Evolutionary conservation across 1,140 invertebrate species (phyloP), one percentile per base, ranked within the genome.

Genomic region (Drosophila truncata): DNA sequence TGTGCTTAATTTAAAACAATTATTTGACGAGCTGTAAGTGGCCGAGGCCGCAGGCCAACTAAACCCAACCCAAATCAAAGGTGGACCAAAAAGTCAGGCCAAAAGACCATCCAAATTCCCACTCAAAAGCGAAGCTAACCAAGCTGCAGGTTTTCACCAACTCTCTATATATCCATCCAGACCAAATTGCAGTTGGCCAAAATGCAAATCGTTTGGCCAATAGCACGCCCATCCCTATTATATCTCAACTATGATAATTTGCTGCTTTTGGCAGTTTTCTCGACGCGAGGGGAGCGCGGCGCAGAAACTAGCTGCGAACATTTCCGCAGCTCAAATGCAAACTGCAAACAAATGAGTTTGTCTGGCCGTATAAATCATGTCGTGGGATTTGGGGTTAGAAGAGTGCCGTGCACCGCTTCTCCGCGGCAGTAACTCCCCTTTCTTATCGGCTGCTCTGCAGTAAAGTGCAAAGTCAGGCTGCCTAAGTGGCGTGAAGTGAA

Each of bases 1-100:
- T 90, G 85, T 72, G 85, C 80, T 88, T 84, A 84, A 88, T 88
- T 88, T 88, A 88, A 88, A 88, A 88, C 84, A 88, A 88, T 88
- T 88, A 88, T 90, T 88, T 88, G 78, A 58, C 65, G 54, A 75
- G 75, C 65, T 65, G 67, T 77, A 80, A 76, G 76, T 84, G 76
- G 71, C 70, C 76, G 49, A 47, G 35, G 50, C 78, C 64, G 72
- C 75, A 71, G 66, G 76, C 64, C 73, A 72, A 60, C 54, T 60
- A 18, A 27, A 67, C 67, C 29, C 42, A 78, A 69, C 64, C 50
- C 75, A 44, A 66, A 46, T 47, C 46, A 47, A 47, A 47, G 25
- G 46, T 27, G 23, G 25, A 27, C 23, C 46, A 2, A 47, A 16
- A n/a, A 29, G 20, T 13, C 44, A 14, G 20, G 23, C 55, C 55